phyloP scores from a whole-genome alignment of 2,797 vertebrate species.

The Ispidina picta region DNA sequence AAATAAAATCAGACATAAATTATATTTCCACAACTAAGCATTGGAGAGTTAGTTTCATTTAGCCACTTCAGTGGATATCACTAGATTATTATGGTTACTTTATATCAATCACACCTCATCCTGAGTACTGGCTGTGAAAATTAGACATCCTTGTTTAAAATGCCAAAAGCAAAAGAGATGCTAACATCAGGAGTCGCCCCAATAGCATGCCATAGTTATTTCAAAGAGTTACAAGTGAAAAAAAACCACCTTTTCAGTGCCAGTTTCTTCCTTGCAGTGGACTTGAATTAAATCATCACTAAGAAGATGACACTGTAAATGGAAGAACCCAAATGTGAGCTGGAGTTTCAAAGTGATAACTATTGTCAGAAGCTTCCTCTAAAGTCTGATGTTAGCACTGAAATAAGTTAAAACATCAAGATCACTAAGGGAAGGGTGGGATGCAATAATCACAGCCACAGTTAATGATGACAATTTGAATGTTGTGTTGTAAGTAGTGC shows the following conservation, averaged over 20 bases:
- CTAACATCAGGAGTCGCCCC: neutral
- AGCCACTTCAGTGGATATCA: neutral
- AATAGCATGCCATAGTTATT: neutral
- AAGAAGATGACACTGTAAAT: neutral
- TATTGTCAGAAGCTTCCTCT: neutral
- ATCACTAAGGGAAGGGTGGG: neutral
- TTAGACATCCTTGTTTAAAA: neutral
- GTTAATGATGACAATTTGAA: neutral
- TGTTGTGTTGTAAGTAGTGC: neutral
- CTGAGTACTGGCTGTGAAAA: neutral
- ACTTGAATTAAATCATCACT: neutral
- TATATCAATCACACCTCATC: neutral
- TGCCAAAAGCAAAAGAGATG: neutral
- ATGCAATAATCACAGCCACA: neutral
- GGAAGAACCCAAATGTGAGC: neutral
- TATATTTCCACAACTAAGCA: neutral
- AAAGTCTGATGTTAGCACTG: neutral
- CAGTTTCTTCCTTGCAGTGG: neutral
- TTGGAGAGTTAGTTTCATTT: neutral
- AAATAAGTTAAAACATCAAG: neutral
- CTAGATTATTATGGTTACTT: neutral
- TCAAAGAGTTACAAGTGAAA: neutral
- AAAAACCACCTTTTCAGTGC: neutral
- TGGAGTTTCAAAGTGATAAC: neutral
- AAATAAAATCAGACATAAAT: neutral